Base-by-base conservation (phyloP, 2,888 invertebrate species). In the Chesias legatella region DNA sequence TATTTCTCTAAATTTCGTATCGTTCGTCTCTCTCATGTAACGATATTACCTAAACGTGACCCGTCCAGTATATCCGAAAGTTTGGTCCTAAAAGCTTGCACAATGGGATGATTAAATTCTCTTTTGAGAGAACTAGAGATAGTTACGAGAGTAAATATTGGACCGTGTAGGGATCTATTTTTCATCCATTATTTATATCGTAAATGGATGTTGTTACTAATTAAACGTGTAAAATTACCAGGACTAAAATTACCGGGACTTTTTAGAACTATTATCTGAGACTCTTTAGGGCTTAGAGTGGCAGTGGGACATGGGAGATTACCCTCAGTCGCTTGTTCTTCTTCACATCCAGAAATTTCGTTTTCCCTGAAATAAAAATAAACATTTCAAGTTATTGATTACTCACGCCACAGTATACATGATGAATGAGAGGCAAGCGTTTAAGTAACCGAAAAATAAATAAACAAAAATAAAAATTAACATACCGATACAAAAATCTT, bases 401-500 rank as follows among this genome's bases (percentile, higher is more conserved):
- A 6, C 6, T 1, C 22, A 22, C 7, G n/a, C 6, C 22, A 22
- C 22, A 32, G 7, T n/a, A 26, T 10, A 22, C 6, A 20, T 26
- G 27, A 35, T n/a, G n/a, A n/a, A n/a, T n/a, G n/a, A n/a, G n/a
- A n/a, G n/a, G n/a, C n/a, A 28, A 17, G n/a, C 2, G 13, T n/a
- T 6, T 7, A 20, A 34, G 31, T 8, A n/a, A 36, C 0, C 22
- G 29, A 22, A 36, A 24, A 27, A 11, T 31, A 45, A 33, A 34
- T 48, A 43, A 43, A n/a, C 29, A 41, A 34, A n/a, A 21, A 17
- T 34, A 34, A 37, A 41, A 17, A 48, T 34, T 45, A 47, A 51
- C 53, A 37, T 51, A 53, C 53, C 53, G 37, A 47, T 13, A 26
- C 13, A 40, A 48, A 43, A 36, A 33, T 21, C 10, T 11, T 38